Evolutionary conservation across 2,797 vertebrate species (phyloP).

Genomic region (Xenopus petersii): DNA sequence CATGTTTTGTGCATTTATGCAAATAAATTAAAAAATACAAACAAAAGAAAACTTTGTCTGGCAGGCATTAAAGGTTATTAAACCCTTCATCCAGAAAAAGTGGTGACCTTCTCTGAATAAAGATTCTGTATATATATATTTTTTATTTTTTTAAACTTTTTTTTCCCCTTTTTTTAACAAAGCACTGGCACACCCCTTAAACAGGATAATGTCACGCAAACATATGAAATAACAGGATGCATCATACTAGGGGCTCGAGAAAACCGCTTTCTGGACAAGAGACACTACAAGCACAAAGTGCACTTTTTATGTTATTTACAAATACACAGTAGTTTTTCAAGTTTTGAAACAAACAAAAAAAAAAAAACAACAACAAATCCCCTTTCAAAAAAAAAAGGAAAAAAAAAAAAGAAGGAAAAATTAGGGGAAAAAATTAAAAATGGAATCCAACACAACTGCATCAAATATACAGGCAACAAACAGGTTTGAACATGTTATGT

Average conservation of each 20-base stretch:
- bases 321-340: conserved; percentile 96
- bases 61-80: conserved; percentile 53
- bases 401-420: not conserved
- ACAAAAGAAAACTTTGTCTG: conserved; percentile 59
- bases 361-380: conserved; percentile 4
- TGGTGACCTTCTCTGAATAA: conserved; percentile 50
- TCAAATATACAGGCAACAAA: conserved; percentile 61
- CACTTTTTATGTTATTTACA: conserved; percentile 89
- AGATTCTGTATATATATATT: conserved; percentile 33
- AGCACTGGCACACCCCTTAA: conserved; percentile 46
- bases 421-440: conserved; percentile 1
- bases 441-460: conserved; percentile 71
- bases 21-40: conserved; percentile 75
- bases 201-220: conserved; percentile 48
- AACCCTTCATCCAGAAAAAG: conserved; percentile 45
- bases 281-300: conserved; percentile 86
- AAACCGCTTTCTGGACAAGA: conserved; percentile 75
- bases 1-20: conserved; percentile 75
- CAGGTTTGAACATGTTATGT: conserved; percentile 70
- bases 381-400: not conserved
- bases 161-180: conserved; percentile 49
- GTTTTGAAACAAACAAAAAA: conserved; percentile 82
- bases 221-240: conserved; percentile 47
- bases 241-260: conserved; percentile 53
- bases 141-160: conserved; percentile 20